Conservation (phyloP, 2,888 invertebrate species). For the Strigamia crassipes region DNA sequence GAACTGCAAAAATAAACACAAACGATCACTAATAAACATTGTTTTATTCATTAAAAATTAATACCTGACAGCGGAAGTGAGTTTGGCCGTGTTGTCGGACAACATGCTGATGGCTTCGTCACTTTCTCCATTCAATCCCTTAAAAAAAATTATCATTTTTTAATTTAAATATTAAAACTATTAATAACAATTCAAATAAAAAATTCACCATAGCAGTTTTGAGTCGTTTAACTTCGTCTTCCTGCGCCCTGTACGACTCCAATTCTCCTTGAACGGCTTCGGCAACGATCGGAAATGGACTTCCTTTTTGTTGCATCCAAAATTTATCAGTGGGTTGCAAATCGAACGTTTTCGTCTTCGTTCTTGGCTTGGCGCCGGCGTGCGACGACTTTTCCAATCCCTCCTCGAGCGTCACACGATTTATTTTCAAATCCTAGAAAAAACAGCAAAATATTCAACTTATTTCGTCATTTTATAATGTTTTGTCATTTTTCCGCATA, state of each 20-base stretch:
- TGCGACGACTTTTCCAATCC: conserved; percentile 56
- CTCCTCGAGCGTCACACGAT: conserved; percentile 77
- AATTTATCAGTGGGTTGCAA: conserved; percentile 86
- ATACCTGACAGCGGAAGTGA: conserved; percentile 87
- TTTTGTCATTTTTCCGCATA: too few species aligned
- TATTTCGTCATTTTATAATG: too few species aligned
- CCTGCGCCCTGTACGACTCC: conserved; percentile 89
- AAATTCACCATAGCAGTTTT: conserved; percentile 80
- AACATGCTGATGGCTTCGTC: conserved; percentile 80
- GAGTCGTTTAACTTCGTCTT: conserved; percentile 94
- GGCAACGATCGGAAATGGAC: conserved; percentile 74
- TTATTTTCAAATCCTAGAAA: conserved; percentile 76
- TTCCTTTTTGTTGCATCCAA: conserved; percentile 92
- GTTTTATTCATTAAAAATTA: conserved; percentile 12
- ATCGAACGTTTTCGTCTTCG: conserved; percentile 85
- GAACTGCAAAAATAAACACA: conserved; percentile 64
- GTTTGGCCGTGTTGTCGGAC: conserved; percentile 86
- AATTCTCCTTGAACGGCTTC: conserved; percentile 98
- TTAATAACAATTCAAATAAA: background rate
- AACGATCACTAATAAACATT: too few species aligned
- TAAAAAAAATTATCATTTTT: too few species aligned
- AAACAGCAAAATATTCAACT: background rate
- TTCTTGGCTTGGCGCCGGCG: conserved; percentile 56
- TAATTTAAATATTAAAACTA: background rate
- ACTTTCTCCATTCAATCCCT: conserved; percentile 83